Evolutionary conservation across 2,113 vertebrate genomes (phyloP).

Genomic region (Pelecanus crispus): DNA sequence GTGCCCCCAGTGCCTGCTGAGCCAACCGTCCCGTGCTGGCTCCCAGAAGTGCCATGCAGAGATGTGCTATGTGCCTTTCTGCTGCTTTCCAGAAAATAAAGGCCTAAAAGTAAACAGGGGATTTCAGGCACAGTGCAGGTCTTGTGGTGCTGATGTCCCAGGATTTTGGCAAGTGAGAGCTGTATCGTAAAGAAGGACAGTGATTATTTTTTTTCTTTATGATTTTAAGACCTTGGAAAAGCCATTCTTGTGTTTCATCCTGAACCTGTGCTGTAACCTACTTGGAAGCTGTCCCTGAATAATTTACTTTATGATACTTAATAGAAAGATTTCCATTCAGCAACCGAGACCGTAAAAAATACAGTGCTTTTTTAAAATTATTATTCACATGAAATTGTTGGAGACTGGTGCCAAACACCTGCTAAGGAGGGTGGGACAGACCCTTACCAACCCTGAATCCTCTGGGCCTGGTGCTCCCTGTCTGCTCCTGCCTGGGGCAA

Average conservation of each 20-base stretch:
- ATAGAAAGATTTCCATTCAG: not conserved
- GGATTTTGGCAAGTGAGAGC: not conserved
- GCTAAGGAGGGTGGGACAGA: not conserved
- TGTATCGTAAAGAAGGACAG: not conserved
- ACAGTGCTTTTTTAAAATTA: not conserved
- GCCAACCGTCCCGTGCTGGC: rapidly evolving
- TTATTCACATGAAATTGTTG: not conserved
- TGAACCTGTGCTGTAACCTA: not conserved
- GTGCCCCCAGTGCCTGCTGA: not conserved
- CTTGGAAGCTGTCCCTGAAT: constrained; percentile 27
- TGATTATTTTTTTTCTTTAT: not conserved
- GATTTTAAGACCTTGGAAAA: not conserved
- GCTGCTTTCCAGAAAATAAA: not conserved
- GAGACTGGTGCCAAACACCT: not conserved
- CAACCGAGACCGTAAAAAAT: not conserved
- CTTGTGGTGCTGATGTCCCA: not conserved
- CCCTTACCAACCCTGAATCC: not conserved
- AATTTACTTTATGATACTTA: not conserved
- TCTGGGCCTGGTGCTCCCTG: not conserved
- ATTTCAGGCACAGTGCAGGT: not conserved
- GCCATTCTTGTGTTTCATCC: not conserved
- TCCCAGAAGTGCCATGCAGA: not conserved
- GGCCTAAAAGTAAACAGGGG: not conserved
- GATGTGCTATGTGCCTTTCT: not conserved
- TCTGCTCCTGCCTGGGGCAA: not conserved